Percentiles rank a stretch among this genome's conserved stretches.
Evolutionary conservation across 2,888 invertebrate genomes (phyloP).

Genomic region (Mesoligia furuncula): DNA sequence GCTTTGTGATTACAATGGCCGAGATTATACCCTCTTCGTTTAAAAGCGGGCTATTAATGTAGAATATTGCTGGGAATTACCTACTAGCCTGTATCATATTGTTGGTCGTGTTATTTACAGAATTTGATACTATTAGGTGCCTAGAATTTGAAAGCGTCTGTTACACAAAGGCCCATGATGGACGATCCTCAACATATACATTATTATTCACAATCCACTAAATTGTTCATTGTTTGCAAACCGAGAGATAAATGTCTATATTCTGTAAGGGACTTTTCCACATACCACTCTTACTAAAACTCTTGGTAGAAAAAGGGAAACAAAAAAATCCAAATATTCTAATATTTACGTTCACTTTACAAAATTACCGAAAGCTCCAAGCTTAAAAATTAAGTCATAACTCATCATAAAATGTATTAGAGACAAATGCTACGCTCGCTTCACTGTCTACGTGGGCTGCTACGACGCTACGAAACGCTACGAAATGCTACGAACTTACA

Average conservation of each 20-base stretch:
- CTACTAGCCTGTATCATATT: constrained; percentile 8
- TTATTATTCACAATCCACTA: not conserved
- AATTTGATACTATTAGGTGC: constrained; percentile 6
- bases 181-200: not conserved
- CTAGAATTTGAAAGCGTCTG: constrained; percentile 22
- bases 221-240: not conserved
- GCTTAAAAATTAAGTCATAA: constrained; percentile 74
- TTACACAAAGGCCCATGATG: constrained; percentile 13
- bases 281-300: constrained; percentile 29
- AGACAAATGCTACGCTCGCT: constrained; percentile 74
- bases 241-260: not conserved
- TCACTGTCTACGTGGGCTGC: constrained; percentile 64
- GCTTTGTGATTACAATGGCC: constrained; percentile 52
- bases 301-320: constrained; percentile 6
- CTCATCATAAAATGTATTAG: constrained; percentile 72
- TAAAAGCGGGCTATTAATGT: constrained; percentile 57
- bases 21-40: constrained; percentile 56
- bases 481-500: constrained; percentile 71
- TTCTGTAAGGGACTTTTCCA: not conserved
- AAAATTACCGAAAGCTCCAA: constrained; percentile 60
- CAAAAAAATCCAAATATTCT: constrained; percentile 29
- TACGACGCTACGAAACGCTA: constrained; percentile 70
- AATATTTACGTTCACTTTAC: constrained; percentile 36
- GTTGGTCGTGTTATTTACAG: constrained; percentile 9
- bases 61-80: constrained; percentile 53